Conservation (phyloP, 2,797 vertebrate genomes). For the Emydoidea blandingii region DNA sequence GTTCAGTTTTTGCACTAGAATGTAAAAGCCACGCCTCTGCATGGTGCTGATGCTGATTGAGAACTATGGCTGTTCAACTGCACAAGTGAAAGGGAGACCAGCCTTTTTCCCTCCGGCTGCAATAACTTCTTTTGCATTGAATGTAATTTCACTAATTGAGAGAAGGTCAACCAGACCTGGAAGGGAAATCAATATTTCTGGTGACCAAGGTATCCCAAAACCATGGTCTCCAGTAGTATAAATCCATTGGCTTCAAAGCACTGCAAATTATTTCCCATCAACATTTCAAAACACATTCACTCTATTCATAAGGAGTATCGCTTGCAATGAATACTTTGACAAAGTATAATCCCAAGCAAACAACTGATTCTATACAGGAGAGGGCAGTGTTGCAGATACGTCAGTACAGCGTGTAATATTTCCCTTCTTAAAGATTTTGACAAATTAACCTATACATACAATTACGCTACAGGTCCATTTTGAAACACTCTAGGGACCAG, state of each 20-base stretch:
- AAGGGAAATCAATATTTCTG: not conserved
- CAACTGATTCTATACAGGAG: conserved; percentile 31
- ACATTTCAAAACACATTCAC: not conserved
- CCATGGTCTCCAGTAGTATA: not conserved
- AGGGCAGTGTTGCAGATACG: conserved; percentile 3
- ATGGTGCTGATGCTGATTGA: accelerated
- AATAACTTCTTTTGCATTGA: conserved; percentile 6
- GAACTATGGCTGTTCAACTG: not conserved
- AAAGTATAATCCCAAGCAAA: not conserved
- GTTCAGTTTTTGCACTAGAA: not conserved
- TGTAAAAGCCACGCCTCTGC: accelerated
- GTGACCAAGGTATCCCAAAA: not conserved
- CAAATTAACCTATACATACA: not conserved
- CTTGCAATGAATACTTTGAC: not conserved
- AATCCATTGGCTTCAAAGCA: not conserved
- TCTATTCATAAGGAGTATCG: not conserved
- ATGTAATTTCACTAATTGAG: conserved; percentile 50
- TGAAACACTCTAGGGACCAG: not conserved
- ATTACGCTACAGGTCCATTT: not conserved
- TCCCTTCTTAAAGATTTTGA: not conserved
- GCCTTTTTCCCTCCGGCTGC: accelerated
- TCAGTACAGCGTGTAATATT: not conserved
- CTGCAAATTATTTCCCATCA: not conserved
- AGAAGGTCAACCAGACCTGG: conserved; percentile 25
- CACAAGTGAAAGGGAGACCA: not conserved